These are phyloP conservation scores for Neodontobutis hainanensis DNA, from an alignment of 2,113 vertebrate genomes.

Conservation along the genomic window DNA sequence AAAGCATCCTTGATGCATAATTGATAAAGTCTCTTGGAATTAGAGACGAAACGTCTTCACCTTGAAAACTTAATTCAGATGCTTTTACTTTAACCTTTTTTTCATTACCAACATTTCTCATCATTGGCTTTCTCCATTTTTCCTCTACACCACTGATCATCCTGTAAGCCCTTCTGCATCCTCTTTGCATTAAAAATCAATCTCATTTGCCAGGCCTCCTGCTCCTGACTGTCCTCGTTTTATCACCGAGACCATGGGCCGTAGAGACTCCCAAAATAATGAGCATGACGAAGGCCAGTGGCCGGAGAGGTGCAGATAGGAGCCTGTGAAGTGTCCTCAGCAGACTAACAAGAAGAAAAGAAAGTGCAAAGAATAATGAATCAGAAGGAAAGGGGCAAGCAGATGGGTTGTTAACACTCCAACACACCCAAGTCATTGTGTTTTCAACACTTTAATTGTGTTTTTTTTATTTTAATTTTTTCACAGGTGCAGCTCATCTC, in stretches of 20 bases:
- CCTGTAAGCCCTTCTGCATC: neutral
- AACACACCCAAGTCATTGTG: neutral
- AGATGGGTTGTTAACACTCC: neutral
- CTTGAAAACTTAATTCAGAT: too few species aligned
- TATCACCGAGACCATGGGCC: neutral
- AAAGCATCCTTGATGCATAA: too few species aligned
- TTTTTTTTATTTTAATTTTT: too few species aligned
- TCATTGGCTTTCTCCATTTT: neutral
- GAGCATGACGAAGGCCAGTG: neutral
- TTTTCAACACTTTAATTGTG: neutral
- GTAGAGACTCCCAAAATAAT: neutral
- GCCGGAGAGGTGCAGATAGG: neutral
- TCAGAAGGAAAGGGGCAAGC: neutral
- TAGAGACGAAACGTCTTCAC: too few species aligned
- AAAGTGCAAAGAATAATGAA: neutral
- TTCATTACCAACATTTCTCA: neutral
- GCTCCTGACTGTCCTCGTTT: neutral
- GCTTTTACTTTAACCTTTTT: too few species aligned
- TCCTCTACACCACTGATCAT: neutral
- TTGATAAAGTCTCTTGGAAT: too few species aligned
- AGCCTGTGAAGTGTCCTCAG: neutral
- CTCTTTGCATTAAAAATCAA: neutral
- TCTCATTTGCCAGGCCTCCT: neutral
- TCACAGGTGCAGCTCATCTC: neutral
- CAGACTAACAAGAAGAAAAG: neutral